Base-by-base conservation (phyloP, 2,113 vertebrate genomes). In the Platycercus adscitus region DNA sequence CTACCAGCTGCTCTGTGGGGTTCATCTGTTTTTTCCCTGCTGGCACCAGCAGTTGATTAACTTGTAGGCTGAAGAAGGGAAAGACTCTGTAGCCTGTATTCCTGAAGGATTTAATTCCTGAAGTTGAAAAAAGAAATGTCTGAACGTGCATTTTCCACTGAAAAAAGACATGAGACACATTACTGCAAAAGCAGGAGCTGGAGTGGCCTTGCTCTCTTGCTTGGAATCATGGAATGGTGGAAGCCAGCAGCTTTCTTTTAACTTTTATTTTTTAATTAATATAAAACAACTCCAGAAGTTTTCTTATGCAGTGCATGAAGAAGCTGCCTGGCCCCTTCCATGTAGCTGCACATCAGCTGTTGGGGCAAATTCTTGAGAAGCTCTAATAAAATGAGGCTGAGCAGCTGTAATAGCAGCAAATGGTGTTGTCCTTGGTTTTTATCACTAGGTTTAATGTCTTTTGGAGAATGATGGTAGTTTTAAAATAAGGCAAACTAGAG, bases 151-250 rank as follows among this genome's bases (percentile, higher is more conserved):
- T 56, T 82, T 66, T 50, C 31, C 28, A 44, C 39, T 5, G 26
- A 29, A 79, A 78, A 68, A 19, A 4, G 4, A 19, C 6, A 11
- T 39, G 46, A 79, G 20, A 47, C 1, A 13, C 0, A 0, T 82
- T 31, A 52, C 21, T 83, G 24, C n/a, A 41, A 26, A 43, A 0
- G 0, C 11, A 55, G 43, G 58, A 52, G 21, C 39, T 43, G 25
- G 44, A 52, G 44, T 15, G 29, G 15, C 29, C 24, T 76, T 72
- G 13, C 25, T 81, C 17, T 55, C 53, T 69, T 47, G 41, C 14
- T 26, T 56, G 31, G 56, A 58, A 58, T 58, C 33, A 58, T 16
- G 4, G 56, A 58, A 35, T 35, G 56, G 56, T 35, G 56, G 35
- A 71, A 61, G 18, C 37, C 37, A 71, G 35, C 37, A 80, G 13